Percentiles rank a stretch among this genome's conserved stretches.
Evolutionary conservation across 2,797 vertebrate genomes (phyloP).

Genomic region (Protonibea diacanthus): DNA sequence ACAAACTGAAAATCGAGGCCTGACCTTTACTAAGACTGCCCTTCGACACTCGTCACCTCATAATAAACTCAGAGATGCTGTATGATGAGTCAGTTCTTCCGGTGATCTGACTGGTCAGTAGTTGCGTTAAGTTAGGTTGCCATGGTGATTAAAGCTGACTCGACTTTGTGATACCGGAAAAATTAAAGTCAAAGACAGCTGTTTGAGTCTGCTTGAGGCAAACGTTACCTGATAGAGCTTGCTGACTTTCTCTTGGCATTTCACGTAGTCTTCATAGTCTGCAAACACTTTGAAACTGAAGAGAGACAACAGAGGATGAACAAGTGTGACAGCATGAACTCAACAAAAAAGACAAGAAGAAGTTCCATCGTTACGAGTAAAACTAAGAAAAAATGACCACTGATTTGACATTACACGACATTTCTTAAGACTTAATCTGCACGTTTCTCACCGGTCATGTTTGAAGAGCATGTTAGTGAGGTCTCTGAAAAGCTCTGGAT

Average conservation of each 20-base stretch:
- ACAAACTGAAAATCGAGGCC: too few species aligned
- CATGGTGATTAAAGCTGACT: too few species aligned
- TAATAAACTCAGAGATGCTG: too few species aligned
- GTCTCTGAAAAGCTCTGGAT: conserved; percentile 93
- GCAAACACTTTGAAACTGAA: conserved; percentile 97
- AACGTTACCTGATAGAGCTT: conserved; percentile 92
- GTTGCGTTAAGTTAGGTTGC: too few species aligned
- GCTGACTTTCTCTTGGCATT: conserved; percentile 93
- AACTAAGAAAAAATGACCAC: not conserved
- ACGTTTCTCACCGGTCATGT: conserved; percentile 89
- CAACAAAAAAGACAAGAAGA: not conserved
- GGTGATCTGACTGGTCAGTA: too few species aligned
- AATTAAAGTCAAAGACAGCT: too few species aligned
- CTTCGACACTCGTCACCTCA: too few species aligned
- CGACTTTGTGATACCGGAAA: too few species aligned
- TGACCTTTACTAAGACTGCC: too few species aligned
- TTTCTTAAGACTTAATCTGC: not conserved
- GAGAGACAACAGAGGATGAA: conserved; percentile 1
- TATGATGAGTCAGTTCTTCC: too few species aligned
- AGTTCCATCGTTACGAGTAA: not conserved
- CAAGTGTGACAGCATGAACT: not conserved
- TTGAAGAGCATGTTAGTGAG: conserved; percentile 94
- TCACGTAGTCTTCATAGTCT: conserved; percentile 93
- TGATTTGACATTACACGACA: not conserved
- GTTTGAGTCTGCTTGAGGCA: not conserved